A percentile compares a stretch with the other conserved stretches of the same genome.
Conservation (phyloP, 2,888 invertebrate genomes). For the Nasonia oneida region DNA sequence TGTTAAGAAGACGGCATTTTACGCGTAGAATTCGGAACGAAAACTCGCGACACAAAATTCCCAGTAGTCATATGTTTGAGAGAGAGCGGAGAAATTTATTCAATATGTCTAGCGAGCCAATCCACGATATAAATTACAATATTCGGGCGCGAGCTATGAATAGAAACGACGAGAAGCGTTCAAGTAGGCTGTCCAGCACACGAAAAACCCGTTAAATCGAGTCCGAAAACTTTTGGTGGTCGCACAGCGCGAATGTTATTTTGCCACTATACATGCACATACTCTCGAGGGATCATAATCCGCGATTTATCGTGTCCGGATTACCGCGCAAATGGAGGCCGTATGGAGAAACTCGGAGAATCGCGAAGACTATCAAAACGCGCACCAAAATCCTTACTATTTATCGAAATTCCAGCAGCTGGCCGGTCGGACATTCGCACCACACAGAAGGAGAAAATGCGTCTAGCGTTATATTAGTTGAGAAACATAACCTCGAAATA, state of each 20-base stretch:
- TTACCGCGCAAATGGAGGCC: not conserved
- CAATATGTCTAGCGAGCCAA: not conserved
- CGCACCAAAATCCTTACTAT: constrained; percentile 19
- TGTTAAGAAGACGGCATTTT: not conserved
- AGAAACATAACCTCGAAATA: constrained; percentile 59
- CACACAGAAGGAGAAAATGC: constrained; percentile 46
- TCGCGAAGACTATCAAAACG: not conserved
- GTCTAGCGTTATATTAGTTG: constrained; percentile 54
- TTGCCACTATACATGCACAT: constrained; percentile 15
- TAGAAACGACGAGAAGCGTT: not conserved
- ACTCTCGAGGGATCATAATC: constrained; percentile 1
- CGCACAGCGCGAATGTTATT: constrained; percentile 33
- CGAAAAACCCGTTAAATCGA: not conserved
- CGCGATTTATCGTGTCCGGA: not conserved
- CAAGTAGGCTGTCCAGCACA: not conserved
- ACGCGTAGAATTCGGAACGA: not conserved
- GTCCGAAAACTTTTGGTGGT: not conserved
- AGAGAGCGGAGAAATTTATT: not conserved
- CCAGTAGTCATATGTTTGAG: not conserved
- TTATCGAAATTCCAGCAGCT: constrained; percentile 52
- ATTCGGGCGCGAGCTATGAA: not conserved
- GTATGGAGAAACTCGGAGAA: not conserved
- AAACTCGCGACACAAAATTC: not conserved
- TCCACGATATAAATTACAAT: constrained; percentile 4
- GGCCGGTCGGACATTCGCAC: constrained; percentile 46